Conservation (phyloP, 64 coral and sea anemone species). For the Montipora cactus region DNA sequence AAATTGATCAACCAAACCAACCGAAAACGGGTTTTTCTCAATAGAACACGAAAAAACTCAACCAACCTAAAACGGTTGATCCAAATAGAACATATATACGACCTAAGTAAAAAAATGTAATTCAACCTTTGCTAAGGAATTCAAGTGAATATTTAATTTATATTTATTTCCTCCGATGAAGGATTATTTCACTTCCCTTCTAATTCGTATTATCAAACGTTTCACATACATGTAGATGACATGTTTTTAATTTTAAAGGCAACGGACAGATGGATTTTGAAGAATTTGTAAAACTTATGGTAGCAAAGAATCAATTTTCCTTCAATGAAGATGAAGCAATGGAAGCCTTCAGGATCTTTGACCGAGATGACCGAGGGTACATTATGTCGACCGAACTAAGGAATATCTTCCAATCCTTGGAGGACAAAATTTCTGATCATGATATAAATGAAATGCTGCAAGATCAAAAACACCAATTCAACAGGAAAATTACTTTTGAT, state of each 20-base stretch:
- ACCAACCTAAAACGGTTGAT: too few relatives aligned
- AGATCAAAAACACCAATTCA: conserved; percentile 69
- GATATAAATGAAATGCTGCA: conserved; percentile 79
- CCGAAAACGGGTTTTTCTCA: too few relatives aligned
- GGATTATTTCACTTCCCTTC: too few relatives aligned
- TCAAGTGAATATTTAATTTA: too few relatives aligned
- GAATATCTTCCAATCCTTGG: conserved; percentile 39
- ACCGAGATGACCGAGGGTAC: conserved; percentile 62
- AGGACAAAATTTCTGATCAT: conserved; percentile 73
- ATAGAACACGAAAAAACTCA: too few relatives aligned
- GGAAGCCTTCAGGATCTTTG: conserved; percentile 75
- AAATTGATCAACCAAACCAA: too few relatives aligned
- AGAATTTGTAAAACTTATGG: conserved; percentile 76
- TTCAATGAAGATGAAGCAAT: conserved; percentile 62
- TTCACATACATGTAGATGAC: too few relatives aligned
- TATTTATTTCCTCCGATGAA: too few relatives aligned
- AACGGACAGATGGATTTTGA: conserved; percentile 79
- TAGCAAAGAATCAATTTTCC: conserved; percentile 70
- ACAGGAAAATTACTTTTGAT: conserved; percentile 75
- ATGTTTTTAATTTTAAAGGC: conserved; percentile 7
- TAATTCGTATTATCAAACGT: too few relatives aligned
- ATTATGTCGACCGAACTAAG: conserved; percentile 68
- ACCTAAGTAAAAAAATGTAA: too few relatives aligned
- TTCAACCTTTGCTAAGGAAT: too few relatives aligned
- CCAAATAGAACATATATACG: too few relatives aligned